phyloP scores from a whole-genome alignment of 2,113 vertebrate genomes.

The Thamnophis sirtalis region DNA sequence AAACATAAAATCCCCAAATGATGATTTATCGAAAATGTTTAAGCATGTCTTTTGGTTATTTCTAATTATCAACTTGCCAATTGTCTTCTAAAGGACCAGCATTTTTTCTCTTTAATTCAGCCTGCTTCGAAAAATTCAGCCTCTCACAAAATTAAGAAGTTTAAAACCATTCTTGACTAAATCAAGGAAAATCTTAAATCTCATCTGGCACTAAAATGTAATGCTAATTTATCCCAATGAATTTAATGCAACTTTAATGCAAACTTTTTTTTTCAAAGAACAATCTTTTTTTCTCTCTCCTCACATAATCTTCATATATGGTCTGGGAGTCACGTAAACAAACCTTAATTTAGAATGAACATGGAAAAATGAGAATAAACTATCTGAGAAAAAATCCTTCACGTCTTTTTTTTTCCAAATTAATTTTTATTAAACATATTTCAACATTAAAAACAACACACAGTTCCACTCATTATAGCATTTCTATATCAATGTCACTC shows the following conservation, averaged over 20 bases:
- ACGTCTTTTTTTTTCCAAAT: background rate
- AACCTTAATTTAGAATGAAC: background rate
- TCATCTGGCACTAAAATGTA: background rate
- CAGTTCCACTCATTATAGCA: no score
- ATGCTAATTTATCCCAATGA: background rate
- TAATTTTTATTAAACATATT: no score
- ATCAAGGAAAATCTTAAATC: slow-evolving; percentile 16
- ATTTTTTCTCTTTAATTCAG: background rate
- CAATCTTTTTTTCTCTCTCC: background rate
- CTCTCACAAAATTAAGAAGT: slow-evolving; percentile 37
- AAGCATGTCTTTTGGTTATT: slow-evolving; percentile 50
- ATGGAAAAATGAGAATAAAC: background rate
- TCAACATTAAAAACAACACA: no score
- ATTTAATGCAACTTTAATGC: background rate
- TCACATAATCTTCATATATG: background rate
- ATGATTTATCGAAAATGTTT: slow-evolving; percentile 53
- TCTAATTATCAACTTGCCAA: slow-evolving; percentile 38
- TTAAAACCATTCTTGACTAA: slow-evolving; percentile 49
- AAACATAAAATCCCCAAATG: slow-evolving; percentile 42
- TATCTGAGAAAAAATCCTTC: background rate
- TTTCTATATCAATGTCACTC: no score
- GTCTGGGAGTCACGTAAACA: background rate
- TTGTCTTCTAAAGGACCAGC: slow-evolving; percentile 27
- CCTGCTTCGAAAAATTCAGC: background rate
- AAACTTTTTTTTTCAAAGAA: background rate